These are phyloP conservation scores for Athetis lepigone DNA, from an alignment of 2,888 invertebrate genomes.

Conservation along the genomic window DNA sequence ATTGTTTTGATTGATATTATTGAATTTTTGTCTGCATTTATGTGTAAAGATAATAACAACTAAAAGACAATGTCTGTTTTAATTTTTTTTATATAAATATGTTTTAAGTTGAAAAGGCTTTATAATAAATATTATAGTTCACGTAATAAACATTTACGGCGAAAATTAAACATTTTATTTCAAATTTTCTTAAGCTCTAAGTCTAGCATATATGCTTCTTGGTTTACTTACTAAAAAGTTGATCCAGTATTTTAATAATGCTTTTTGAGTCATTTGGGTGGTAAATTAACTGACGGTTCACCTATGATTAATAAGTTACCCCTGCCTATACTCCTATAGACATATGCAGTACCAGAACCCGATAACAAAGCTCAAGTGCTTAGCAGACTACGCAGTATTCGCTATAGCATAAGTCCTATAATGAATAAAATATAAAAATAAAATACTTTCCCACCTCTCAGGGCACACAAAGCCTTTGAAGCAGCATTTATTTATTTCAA, in stretches of 20 bases:
- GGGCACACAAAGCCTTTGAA: no score
- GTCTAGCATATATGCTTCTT: not conserved
- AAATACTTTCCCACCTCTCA: slow-evolving; percentile 35
- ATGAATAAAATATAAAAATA: no score
- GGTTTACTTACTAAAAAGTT: no score
- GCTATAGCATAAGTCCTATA: no score
- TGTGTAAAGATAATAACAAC: slow-evolving; percentile 12
- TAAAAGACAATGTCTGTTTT: slow-evolving; percentile 30
- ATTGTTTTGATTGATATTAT: slow-evolving; percentile 18
- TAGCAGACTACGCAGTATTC: no score
- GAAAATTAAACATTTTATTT: slow-evolving; percentile 7
- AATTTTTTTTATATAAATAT: not conserved
- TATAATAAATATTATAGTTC: not conserved
- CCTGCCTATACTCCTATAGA: not conserved
- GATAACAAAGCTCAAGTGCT: no score
- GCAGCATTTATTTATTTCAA: no score
- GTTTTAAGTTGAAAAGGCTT: not conserved
- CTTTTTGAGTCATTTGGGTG: not conserved
- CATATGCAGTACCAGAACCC: no score
- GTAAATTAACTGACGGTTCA: not conserved
- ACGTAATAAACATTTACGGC: not conserved
- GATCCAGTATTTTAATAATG: not conserved
- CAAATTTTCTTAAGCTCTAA: not conserved
- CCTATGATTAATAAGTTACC: no score
- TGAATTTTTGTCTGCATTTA: slow-evolving; percentile 47